Conservation (phyloP, 2,888 invertebrate species). For the Pheosia tremula region DNA sequence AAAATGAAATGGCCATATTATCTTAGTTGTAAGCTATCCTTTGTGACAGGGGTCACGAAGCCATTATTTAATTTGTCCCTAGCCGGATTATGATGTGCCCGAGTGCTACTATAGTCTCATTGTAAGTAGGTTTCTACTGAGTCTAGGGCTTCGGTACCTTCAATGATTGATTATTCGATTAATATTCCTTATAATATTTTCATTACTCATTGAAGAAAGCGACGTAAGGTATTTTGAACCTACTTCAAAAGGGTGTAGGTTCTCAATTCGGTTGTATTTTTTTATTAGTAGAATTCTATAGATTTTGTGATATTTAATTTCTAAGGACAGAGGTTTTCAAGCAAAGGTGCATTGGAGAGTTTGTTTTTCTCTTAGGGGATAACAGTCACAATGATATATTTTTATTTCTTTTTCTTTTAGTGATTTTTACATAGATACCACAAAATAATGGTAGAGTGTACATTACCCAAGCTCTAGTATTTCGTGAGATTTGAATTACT, state of each 20-base stretch:
- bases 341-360: slow-evolving; percentile 1
- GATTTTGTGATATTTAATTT: background rate
- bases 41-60: slow-evolving; percentile 22
- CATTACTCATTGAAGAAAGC: background rate
- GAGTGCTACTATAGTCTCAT: slow-evolving; percentile 17
- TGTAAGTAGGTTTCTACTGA: slow-evolving; percentile 16
- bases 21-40: slow-evolving; percentile 11
- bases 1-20: slow-evolving; percentile 20
- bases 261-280: too few relatives aligned
- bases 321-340: too few relatives aligned
- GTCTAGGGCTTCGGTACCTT: background rate
- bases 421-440: too few relatives aligned
- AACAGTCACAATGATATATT: too few relatives aligned
- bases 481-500: too few relatives aligned
- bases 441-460: too few relatives aligned
- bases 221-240: background rate
- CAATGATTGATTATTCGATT: slow-evolving; percentile 1
- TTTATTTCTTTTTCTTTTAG: too few relatives aligned
- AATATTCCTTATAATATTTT: too few relatives aligned
- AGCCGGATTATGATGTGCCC: slow-evolving; percentile 24
- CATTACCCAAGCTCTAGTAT: too few relatives aligned
- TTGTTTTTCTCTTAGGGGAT: too few relatives aligned
- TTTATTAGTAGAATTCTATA: background rate
- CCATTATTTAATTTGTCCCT: slow-evolving; percentile 35
- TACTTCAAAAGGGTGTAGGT: too few relatives aligned